Evolutionary conservation across 2,888 invertebrate genomes (phyloP).

Genomic region (Apeira syringaria): DNA sequence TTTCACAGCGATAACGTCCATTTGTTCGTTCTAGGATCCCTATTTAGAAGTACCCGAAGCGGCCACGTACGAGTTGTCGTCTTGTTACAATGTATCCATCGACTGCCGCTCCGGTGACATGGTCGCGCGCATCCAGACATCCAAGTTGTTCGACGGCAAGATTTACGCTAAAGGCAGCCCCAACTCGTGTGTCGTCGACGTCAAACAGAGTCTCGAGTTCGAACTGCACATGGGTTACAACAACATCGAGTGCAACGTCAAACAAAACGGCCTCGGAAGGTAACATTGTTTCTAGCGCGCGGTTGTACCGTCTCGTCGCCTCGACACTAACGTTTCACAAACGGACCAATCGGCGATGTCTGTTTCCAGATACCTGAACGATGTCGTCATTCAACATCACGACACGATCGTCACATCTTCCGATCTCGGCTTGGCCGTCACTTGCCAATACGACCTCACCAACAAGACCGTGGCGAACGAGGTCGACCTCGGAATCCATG

Average conservation of each 20-base stretch:
- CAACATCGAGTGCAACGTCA: conserved; percentile 96
- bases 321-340: conserved; percentile 4
- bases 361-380: conserved; percentile 88
- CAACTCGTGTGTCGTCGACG: conserved; percentile 95
- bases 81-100: conserved; percentile 97
- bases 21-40: conserved; percentile 85
- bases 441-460: conserved; percentile 96
- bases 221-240: conserved; percentile 96
- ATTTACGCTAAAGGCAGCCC: conserved; percentile 97
- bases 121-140: conserved; percentile 96
- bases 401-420: conserved; percentile 97
- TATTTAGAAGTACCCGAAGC: conserved; percentile 96
- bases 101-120: conserved; percentile 96
- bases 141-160: conserved; percentile 96
- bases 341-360: conserved; percentile 16
- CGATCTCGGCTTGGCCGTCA: conserved; percentile 95
- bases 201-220: conserved; percentile 94
- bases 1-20: background rate
- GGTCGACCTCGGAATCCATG: conserved; percentile 94
- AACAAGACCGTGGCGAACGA: conserved; percentile 97
- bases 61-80: conserved; percentile 95
- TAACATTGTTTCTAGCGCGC: conserved; percentile 42
- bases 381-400: conserved; percentile 97
- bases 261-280: conserved; percentile 93
- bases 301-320: background rate